Base-by-base conservation (phyloP, 2,113 vertebrate species). In the Euleptes europaea region DNA sequence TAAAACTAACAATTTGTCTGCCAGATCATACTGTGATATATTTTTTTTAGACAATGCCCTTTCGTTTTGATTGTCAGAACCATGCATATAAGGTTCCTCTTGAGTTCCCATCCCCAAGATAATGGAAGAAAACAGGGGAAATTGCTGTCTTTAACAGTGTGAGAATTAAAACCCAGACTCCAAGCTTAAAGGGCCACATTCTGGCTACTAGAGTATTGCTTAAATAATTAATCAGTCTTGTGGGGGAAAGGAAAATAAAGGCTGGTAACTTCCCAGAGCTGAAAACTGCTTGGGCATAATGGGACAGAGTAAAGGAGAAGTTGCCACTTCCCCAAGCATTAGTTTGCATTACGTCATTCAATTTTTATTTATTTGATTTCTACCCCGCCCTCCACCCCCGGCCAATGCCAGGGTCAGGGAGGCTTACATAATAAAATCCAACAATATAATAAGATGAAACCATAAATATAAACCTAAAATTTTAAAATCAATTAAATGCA, bases 1-100 rank as follows among this genome's bases (percentile, higher is more conserved):
- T 9, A 66, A 90, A 78, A 83, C 86, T 42, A 91, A 72, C 42
- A 78, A 65, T 54, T 80, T 88, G 77, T 80, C 69, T 86, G 74
- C 57, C 83, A 79, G 71, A 85, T 65, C 82, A 89, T 33, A 60
- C 81, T 84, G 44, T 57, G 38, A 78, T 1, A 78, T 1, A 0
- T 14, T 66, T 38, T 91, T 88, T 77, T 47, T 28, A 31, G 12
- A 28, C 57, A 67, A 90, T 76, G 12, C 40, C 38, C 9, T 84
- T 63, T 57, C 5, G 75, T 35, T 83, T 21, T 66, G 17, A 54
- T 77, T 54, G 33, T 67, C 63, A 31, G 26, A 54, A 69, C 8
- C 5, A 60, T 70, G 40, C 1, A 38, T 21, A 33, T 44, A 14
- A 33, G 40, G 21, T 21, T 31, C 38, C 19, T 54, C 57, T 33